A percentile compares a stretch with the other conserved stretches of the same genome.
phyloP scores from a whole-genome alignment of 2,113 vertebrate genomes.

The Dasypus novemcinctus region DNA sequence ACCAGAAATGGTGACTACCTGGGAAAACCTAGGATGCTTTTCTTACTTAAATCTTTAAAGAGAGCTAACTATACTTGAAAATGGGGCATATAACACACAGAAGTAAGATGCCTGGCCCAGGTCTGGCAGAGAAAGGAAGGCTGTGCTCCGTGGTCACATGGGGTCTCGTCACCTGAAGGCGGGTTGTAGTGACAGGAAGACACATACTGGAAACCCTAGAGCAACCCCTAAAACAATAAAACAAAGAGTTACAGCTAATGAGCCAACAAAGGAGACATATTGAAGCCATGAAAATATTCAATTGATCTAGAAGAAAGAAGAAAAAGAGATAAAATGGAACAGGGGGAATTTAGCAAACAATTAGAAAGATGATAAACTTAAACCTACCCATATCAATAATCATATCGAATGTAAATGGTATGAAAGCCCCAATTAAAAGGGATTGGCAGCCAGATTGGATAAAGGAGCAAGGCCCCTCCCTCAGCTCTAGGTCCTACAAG shows the following conservation, averaged over 20 bases:
- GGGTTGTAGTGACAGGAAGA: not conserved
- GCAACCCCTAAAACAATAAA: not conserved
- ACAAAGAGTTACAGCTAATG: not conserved
- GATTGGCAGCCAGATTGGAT: too few relatives aligned
- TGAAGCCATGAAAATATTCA: too few relatives aligned
- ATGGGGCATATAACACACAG: not conserved
- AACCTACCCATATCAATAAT: too few relatives aligned
- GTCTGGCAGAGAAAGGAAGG: too few relatives aligned
- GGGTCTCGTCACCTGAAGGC: not conserved
- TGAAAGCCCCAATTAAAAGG: not conserved
- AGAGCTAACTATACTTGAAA: not conserved
- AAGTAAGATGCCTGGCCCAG: not conserved
- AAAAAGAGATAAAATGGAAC: too few relatives aligned
- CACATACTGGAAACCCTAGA: not conserved
- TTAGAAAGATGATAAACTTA: too few relatives aligned
- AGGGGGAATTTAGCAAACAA: too few relatives aligned
- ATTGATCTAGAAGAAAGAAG: too few relatives aligned
- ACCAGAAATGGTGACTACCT: not conserved
- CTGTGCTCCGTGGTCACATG: too few relatives aligned
- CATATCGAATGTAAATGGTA: too few relatives aligned
- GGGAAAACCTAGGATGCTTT: not conserved
- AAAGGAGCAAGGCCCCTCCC: not conserved
- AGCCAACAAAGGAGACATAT: too few relatives aligned
- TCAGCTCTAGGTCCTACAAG: too few relatives aligned
- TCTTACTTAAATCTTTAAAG: not conserved